A percentile compares a stretch with the other conserved stretches of the same genome.
Conservation (phyloP, 2,113 vertebrate genomes). For the Todiramphus chloris region DNA sequence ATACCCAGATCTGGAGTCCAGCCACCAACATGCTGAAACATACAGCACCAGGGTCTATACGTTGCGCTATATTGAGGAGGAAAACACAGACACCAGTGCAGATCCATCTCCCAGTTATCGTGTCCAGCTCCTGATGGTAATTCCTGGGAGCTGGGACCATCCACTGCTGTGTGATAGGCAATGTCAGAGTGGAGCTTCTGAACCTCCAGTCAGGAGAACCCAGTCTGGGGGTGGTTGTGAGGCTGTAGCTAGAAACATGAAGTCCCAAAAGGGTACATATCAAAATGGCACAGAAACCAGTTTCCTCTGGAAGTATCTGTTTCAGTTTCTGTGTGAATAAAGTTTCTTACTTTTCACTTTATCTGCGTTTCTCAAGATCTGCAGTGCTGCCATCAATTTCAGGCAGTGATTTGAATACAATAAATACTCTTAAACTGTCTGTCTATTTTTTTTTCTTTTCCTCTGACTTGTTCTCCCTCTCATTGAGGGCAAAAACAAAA, state of each 20-base stretch:
- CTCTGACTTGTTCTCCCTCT: neutral
- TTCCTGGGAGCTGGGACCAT: neutral
- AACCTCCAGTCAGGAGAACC: neutral
- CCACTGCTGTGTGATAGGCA: neutral
- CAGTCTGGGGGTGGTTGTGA: fast-evolving
- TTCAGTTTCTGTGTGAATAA: neutral
- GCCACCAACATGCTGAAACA: neutral
- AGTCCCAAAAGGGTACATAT: neutral
- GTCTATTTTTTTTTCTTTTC: neutral
- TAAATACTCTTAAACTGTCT: neutral
- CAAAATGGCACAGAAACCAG: neutral
- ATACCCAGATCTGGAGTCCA: neutral
- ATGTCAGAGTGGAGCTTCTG: neutral
- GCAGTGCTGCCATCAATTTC: neutral
- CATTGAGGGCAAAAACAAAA: neutral
- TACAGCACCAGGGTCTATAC: neutral
- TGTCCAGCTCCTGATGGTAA: neutral
- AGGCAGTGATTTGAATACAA: neutral
- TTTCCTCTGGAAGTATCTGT: neutral
- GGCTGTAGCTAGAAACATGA: neutral
- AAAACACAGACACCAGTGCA: neutral
- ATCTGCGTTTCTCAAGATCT: neutral
- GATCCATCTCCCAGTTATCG: neutral
- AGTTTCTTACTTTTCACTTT: neutral
- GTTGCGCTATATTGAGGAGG: neutral